Conservation (phyloP, 35 echinoderm and acorn worm genomes). For the Apostichopus californicus region DNA sequence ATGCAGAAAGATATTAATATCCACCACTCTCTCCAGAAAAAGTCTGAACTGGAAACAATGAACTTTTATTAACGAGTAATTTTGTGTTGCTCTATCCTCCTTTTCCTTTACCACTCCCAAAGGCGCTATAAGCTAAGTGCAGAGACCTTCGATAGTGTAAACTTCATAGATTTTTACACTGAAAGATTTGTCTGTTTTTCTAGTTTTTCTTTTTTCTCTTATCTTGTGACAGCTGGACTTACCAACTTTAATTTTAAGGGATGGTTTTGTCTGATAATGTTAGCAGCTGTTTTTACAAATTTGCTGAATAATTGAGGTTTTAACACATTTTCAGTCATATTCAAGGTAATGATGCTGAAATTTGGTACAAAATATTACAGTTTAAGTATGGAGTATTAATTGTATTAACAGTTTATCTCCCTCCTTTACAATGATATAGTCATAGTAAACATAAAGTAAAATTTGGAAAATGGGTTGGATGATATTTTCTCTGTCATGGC, state of each 20-base stretch:
- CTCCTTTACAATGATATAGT: too few relatives aligned
- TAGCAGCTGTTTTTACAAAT: not conserved
- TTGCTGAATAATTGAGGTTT: not conserved
- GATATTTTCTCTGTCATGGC: too few relatives aligned
- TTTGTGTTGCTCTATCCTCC: not conserved
- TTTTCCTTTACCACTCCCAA: not conserved
- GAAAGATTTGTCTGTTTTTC: not conserved
- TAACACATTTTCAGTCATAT: not conserved
- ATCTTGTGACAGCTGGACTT: not conserved
- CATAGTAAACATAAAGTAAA: too few relatives aligned
- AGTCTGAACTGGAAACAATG: not conserved
- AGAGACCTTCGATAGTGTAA: not conserved
- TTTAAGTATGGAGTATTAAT: not conserved
- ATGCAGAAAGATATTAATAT: not conserved
- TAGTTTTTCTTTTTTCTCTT: too few relatives aligned
- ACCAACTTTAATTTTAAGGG: not conserved
- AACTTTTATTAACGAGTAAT: not conserved
- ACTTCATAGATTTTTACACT: not conserved
- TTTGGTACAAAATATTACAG: not conserved
- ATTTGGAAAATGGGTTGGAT: too few relatives aligned
- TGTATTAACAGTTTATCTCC: too few relatives aligned
- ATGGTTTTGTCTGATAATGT: too few relatives aligned
- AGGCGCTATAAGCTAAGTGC: not conserved
- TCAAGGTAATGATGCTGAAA: not conserved
- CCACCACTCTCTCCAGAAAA: not conserved